These are phyloP conservation scores for Anguilla megastoma DNA, from an alignment of 2,797 vertebrate species.

Conservation along the genomic window DNA sequence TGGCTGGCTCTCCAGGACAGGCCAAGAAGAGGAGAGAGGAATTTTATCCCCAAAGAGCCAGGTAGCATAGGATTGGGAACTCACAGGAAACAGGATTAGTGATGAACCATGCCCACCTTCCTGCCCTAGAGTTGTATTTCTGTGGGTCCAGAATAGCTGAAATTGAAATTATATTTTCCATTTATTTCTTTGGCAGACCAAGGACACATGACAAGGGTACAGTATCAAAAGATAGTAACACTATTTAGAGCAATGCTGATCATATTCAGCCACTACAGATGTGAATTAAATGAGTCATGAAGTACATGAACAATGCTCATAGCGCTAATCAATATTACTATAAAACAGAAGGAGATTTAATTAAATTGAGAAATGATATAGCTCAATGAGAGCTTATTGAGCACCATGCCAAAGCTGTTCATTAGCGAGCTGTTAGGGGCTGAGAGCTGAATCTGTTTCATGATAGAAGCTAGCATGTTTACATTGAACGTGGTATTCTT, in stretches of 20 bases:
- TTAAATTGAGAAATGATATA: background rate
- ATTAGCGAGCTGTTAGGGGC: background rate
- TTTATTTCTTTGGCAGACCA: background rate
- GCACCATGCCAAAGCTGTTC: background rate
- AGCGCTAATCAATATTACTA: background rate
- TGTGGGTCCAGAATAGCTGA: background rate
- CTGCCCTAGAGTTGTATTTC: background rate
- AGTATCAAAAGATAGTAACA: background rate
- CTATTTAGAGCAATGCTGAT: background rate
- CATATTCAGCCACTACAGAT: background rate
- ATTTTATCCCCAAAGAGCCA: background rate
- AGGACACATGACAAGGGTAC: background rate
- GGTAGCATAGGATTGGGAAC: background rate
- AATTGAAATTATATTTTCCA: background rate
- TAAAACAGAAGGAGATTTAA: background rate
- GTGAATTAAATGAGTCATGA: background rate
- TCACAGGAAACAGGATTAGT: background rate
- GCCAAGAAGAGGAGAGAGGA: background rate
- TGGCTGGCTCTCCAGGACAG: background rate
- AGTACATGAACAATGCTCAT: background rate
- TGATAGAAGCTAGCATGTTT: background rate
- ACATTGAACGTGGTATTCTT: background rate
- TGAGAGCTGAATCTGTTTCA: background rate
- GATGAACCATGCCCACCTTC: background rate
- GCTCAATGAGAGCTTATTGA: background rate